Percentiles rank a stretch among this genome's conserved stretches.
These are phyloP conservation scores for Spilarctia lutea DNA, from an alignment of 2,888 invertebrate species.

Conservation along the genomic window DNA sequence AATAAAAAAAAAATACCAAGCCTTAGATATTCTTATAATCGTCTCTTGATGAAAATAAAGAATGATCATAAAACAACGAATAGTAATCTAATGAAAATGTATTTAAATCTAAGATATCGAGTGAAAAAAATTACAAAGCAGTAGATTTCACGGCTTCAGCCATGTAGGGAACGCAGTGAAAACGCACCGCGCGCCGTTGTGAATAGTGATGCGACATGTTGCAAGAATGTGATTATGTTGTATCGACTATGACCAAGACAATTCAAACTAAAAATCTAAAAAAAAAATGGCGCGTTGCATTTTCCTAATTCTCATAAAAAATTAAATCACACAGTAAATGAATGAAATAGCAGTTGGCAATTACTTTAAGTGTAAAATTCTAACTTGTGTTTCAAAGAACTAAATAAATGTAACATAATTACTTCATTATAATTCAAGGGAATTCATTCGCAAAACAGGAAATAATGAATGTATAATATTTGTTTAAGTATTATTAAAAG, in stretches of 20 bases:
- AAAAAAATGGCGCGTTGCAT: neutral
- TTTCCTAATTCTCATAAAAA: neutral
- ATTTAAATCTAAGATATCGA: slow-evolving; percentile 1
- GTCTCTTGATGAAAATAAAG: neutral
- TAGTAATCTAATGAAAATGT: neutral
- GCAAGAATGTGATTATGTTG: slow-evolving; percentile 19
- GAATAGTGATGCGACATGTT: slow-evolving; percentile 42
- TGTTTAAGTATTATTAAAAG: slow-evolving; percentile 5
- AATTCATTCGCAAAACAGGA: slow-evolving; percentile 8
- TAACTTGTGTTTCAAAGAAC: neutral
- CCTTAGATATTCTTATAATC: too few relatives aligned
- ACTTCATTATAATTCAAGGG: slow-evolving; percentile 11
- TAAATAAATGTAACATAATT: neutral
- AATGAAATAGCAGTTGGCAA: neutral
- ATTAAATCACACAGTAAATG: neutral
- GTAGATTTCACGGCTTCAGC: slow-evolving; percentile 61
- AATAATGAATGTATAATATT: neutral
- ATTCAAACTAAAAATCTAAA: neutral
- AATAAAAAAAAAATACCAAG: neutral
- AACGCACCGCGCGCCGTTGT: slow-evolving; percentile 49
- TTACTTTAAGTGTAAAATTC: neutral
- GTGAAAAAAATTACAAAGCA: slow-evolving; percentile 12
- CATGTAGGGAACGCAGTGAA: slow-evolving; percentile 63
- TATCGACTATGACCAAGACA: neutral
- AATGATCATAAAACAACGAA: neutral